Evolutionary conservation across 2,888 invertebrate species (phyloP).

Genomic region (Alsophila aescularia): DNA sequence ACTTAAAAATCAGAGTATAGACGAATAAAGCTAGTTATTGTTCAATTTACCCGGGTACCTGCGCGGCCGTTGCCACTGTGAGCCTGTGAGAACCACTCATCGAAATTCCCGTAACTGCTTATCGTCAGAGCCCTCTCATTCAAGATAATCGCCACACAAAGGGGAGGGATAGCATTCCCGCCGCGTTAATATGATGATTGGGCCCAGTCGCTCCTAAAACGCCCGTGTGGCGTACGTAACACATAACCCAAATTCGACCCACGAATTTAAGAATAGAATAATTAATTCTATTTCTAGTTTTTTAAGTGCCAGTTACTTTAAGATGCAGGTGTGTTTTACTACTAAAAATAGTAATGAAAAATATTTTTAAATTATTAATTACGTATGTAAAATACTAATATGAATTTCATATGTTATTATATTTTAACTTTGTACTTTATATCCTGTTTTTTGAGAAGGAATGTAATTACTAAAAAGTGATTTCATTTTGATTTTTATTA

Average conservation of each 20-base stretch:
- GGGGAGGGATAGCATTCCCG: conserved; percentile 70
- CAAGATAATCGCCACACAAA: conserved; percentile 65
- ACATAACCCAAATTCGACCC: conserved; percentile 49
- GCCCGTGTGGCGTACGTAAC: conserved; percentile 46
- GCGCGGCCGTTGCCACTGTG: conserved; percentile 21
- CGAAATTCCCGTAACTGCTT: conserved; percentile 56
- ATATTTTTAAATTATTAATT: too few relatives aligned
- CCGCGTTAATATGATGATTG: conserved; percentile 69
- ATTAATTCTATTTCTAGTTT: conserved; percentile 3
- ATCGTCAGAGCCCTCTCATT: conserved; percentile 62
- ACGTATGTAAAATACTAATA: too few relatives aligned
- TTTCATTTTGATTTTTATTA: too few relatives aligned
- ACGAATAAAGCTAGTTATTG: background rate
- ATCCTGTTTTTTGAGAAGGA: too few relatives aligned
- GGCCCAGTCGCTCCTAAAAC: conserved; percentile 63
- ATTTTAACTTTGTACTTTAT: too few relatives aligned
- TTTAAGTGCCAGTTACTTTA: conserved; percentile 11
- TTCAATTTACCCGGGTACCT: conserved; percentile 2
- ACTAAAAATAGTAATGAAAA: too few relatives aligned
- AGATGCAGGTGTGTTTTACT: conserved; percentile 46
- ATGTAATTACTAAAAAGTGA: too few relatives aligned
- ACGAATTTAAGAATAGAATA: conserved; percentile 7
- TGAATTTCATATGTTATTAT: too few relatives aligned
- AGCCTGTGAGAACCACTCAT: conserved; percentile 33
- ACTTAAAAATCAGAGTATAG: too few relatives aligned